phyloP scores from a whole-genome alignment of 2,797 vertebrate genomes.

The Myotis vivesi region DNA sequence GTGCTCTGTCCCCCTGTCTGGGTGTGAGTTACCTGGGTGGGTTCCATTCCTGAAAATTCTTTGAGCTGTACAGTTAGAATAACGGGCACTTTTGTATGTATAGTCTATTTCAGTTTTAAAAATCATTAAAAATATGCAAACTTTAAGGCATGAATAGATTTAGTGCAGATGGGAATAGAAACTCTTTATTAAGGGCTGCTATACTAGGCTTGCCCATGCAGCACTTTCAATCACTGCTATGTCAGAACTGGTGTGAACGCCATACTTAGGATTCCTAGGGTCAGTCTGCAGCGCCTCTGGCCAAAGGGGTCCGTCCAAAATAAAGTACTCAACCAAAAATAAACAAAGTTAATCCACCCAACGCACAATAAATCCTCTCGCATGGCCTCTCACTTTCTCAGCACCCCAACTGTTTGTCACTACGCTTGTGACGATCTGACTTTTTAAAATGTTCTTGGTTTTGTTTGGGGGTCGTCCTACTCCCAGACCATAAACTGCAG shows the following conservation, averaged over 20 bases:
- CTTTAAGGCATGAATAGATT: background rate
- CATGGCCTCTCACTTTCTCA: background rate
- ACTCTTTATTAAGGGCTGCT: background rate
- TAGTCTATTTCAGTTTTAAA: background rate
- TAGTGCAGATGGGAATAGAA: background rate
- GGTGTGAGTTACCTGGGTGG: background rate
- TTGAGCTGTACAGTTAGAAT: background rate
- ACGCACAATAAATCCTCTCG: rapidly evolving
- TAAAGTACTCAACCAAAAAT: background rate
- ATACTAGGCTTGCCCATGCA: rapidly evolving
- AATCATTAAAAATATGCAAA: background rate
- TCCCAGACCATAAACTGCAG: background rate
- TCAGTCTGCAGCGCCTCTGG: background rate
- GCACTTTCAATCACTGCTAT: rapidly evolving
- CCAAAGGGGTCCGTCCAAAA: background rate
- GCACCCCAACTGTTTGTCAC: rapidly evolving
- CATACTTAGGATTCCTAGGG: background rate
- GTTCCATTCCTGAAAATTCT: background rate
- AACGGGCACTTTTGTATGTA: background rate
- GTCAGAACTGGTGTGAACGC: rapidly evolving
- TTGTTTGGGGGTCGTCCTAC: background rate
- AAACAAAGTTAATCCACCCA: background rate
- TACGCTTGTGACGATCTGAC: background rate
- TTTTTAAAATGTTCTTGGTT: background rate
- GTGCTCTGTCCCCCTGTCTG: background rate